phyloP scores from a whole-genome alignment of 2,113 vertebrate species.

The Toxotes chatareus region DNA sequence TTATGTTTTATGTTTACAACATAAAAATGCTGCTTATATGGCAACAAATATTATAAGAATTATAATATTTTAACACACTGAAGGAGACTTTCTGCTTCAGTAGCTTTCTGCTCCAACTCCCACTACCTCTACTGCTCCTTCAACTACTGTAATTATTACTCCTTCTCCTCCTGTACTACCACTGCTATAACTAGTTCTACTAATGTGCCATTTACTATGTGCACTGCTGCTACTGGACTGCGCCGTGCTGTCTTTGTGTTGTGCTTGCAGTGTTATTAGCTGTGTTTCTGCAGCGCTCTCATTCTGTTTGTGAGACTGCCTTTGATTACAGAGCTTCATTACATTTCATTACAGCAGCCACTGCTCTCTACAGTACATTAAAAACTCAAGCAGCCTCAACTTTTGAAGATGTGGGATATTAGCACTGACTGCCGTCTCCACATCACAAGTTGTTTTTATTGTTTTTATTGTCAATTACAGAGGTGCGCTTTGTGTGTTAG shows the following conservation, averaged over 20 bases:
- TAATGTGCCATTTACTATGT: neutral
- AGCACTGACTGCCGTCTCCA: slow-evolving; percentile 61
- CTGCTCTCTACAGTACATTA: slow-evolving; percentile 75
- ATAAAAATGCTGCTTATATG: too few species aligned
- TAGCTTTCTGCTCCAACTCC: neutral
- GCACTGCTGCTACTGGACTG: neutral
- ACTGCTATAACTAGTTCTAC: neutral
- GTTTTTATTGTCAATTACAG: slow-evolving; percentile 78
- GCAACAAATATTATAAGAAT: too few species aligned
- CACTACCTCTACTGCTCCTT: neutral
- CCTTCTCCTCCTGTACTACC: neutral
- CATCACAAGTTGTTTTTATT: slow-evolving; percentile 74
- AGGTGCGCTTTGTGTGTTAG: slow-evolving; percentile 62
- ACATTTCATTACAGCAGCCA: slow-evolving; percentile 72
- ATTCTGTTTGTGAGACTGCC: slow-evolving; percentile 53
- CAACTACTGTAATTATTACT: neutral
- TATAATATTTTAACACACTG: too few species aligned
- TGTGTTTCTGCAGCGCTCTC: slow-evolving; percentile 26
- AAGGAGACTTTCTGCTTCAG: too few species aligned
- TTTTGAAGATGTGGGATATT: slow-evolving; percentile 72
- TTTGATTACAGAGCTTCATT: slow-evolving; percentile 78
- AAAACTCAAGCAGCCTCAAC: slow-evolving; percentile 77
- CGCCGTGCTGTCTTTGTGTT: slow-evolving; percentile 22
- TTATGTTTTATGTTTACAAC: too few species aligned
- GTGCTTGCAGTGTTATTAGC: slow-evolving; percentile 18